These are phyloP conservation scores for Theristicus caerulescens DNA, from an alignment of 2,113 vertebrate species.

Conservation along the genomic window DNA sequence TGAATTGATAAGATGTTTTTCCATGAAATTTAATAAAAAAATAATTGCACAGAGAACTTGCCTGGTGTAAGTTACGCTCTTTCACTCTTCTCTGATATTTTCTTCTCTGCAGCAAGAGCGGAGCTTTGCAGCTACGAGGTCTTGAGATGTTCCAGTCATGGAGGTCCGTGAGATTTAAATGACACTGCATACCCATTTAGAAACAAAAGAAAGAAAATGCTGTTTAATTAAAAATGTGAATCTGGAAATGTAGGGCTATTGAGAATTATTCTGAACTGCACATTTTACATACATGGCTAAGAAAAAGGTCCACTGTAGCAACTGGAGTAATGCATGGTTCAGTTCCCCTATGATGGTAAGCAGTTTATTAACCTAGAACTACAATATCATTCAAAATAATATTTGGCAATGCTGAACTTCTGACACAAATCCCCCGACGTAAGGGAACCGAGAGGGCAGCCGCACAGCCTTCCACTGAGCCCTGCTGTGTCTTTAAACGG, in stretches of 20 bases:
- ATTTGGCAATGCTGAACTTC: constrained; percentile 17
- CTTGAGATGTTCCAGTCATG: not conserved
- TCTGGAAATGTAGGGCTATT: not conserved
- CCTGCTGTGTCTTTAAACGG: not conserved
- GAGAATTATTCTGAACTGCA: not conserved
- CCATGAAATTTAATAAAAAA: not conserved
- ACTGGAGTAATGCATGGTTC: not conserved
- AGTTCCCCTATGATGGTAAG: not conserved
- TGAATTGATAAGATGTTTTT: not conserved
- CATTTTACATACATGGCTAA: not conserved
- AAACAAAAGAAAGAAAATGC: not conserved
- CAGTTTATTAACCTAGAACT: constrained; percentile 47
- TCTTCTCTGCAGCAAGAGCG: not conserved
- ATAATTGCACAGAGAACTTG: not conserved
- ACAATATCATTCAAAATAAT: constrained; percentile 36
- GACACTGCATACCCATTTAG: not conserved
- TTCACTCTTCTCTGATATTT: not conserved
- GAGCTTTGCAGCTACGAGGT: not conserved
- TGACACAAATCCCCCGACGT: not conserved
- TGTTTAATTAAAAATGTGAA: not conserved
- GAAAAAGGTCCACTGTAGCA: not conserved
- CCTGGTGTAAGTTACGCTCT: not conserved
- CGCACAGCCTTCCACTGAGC: not conserved
- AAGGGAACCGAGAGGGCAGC: not conserved
- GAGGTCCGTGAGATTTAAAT: not conserved